Conservation (phyloP, 1,140 invertebrate species). For the Orchesella cincta region DNA sequence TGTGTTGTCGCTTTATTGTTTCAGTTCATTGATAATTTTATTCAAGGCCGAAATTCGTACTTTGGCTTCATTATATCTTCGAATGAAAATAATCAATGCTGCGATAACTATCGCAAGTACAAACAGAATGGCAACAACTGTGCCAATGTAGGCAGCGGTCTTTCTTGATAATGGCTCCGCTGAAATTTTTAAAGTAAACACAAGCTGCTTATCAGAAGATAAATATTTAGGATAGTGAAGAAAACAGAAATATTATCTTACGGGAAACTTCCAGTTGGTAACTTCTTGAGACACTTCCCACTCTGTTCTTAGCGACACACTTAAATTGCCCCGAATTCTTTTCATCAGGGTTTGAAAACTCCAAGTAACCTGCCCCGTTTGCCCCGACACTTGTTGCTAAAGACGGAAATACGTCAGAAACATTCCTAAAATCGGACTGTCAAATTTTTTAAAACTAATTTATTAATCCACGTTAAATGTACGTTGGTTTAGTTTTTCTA, state of each 20-base stretch:
- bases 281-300: not conserved
- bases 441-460: not conserved
- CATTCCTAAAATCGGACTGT: not conserved
- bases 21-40: not conserved
- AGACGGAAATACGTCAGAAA: not conserved
- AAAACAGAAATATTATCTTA: not conserved
- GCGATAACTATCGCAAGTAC: not conserved
- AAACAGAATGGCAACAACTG: not conserved
- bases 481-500: no score
- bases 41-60: not conserved
- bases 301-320: conserved; percentile 4
- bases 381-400: not conserved
- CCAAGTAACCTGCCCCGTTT: conserved; percentile 9
- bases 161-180: conserved; percentile 1
- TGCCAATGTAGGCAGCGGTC: not conserved
- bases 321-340: not conserved
- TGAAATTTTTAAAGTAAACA: not conserved
- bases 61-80: conserved; percentile 3
- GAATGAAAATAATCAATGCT: not conserved
- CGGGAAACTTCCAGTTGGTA: not conserved
- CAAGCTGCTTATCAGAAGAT: not conserved
- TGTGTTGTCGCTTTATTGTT: no score
- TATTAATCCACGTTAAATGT: not conserved
- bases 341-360: not conserved
- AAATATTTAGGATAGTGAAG: not conserved